Conservation (phyloP, 2,888 invertebrate genomes). For the Melipona beecheii region DNA sequence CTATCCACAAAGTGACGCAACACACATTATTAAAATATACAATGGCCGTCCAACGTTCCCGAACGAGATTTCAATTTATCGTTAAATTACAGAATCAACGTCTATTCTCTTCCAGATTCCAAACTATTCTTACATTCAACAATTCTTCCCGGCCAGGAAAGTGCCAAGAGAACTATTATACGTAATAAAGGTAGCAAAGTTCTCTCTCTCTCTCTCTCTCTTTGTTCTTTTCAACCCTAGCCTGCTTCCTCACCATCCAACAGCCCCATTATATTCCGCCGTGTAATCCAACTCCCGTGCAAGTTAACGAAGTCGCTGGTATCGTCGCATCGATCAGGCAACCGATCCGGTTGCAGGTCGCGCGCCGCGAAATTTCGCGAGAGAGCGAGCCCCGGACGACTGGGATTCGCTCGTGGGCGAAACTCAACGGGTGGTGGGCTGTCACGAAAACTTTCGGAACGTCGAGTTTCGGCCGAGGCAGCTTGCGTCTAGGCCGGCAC, state of each 20-base stretch:
- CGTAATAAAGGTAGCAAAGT: neutral
- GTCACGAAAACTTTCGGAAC: slow-evolving; percentile 52
- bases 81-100: no score
- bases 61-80: no score
- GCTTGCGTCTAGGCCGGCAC: slow-evolving; percentile 31
- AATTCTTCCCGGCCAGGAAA: neutral
- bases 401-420: slow-evolving; percentile 6
- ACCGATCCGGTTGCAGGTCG: slow-evolving; percentile 3
- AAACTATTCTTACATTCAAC: no score
- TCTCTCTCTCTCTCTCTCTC: neutral
- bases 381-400: neutral
- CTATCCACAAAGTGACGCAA: no score
- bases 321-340: slow-evolving; percentile 16
- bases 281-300: slow-evolving; percentile 18
- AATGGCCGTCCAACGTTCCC: no score
- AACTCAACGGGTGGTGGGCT: slow-evolving; percentile 32
- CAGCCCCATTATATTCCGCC: slow-evolving; percentile 34
- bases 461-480: slow-evolving; percentile 24
- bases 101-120: no score
- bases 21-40: no score
- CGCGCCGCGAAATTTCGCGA: slow-evolving; percentile 15
- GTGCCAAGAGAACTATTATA: neutral
- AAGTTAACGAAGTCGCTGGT: slow-evolving; percentile 13
- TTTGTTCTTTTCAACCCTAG: neutral
- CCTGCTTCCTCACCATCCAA: slow-evolving; percentile 12